Conservation (phyloP, 2,797 vertebrate genomes). For the Paguma larvata region DNA sequence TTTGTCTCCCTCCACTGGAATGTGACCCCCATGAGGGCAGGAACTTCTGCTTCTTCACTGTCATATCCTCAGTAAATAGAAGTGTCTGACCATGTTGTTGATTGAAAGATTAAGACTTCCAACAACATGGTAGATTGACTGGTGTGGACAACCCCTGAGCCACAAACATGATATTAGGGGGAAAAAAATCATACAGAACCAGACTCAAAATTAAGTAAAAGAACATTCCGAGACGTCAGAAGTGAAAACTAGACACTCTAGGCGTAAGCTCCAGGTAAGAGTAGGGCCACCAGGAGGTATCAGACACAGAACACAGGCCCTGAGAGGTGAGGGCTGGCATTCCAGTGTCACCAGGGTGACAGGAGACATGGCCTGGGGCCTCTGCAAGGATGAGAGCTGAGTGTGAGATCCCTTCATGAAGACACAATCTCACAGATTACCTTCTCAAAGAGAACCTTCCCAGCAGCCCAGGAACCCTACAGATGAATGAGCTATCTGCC, state of each 20-base stretch:
- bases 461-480: not conserved
- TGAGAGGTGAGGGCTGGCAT: rapidly evolving
- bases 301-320: not conserved
- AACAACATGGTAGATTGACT: not conserved
- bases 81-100: not conserved
- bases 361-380: not conserved
- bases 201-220: not conserved
- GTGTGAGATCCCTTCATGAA: not conserved
- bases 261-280: not conserved
- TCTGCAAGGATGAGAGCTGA: not conserved
- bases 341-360: not conserved
- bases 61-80: not conserved
- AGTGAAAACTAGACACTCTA: not conserved
- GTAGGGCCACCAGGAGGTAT: too few species aligned
- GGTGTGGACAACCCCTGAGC: rapidly evolving
- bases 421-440: not conserved
- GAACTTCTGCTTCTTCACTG: not conserved
- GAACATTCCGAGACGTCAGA: not conserved
- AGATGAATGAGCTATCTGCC: not conserved
- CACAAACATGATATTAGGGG: not conserved
- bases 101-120: not conserved
- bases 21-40: not conserved
- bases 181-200: not conserved
- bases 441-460: not conserved
- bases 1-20: not conserved